A percentile compares a stretch with the other conserved stretches of the same genome.
Conservation (phyloP, 2,888 invertebrate species). For the Tanaodytes sp. region DNA sequence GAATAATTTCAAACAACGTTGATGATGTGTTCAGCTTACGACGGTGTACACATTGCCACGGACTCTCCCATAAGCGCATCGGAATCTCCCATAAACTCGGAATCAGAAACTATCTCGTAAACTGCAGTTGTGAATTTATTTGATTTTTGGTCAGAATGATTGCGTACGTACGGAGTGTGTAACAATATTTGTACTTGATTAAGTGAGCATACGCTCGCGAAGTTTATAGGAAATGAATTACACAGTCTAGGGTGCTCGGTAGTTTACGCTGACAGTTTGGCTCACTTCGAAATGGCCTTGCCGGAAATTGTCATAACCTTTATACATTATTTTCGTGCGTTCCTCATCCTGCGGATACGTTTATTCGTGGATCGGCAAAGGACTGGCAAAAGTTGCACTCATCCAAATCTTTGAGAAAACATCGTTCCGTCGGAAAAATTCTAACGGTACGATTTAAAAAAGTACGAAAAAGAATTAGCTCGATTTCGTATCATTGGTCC, state of each 20-base stretch:
- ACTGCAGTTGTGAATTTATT: conserved; percentile 24
- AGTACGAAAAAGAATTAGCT: too few species aligned
- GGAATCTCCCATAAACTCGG: conserved; percentile 21
- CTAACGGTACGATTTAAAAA: too few species aligned
- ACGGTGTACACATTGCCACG: too few species aligned
- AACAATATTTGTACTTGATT: conserved; percentile 18
- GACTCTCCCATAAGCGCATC: conserved; percentile 17
- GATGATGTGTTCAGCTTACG: too few species aligned
- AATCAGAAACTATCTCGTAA: conserved; percentile 26
- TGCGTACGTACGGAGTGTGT: conserved; percentile 1
- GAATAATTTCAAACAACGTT: too few species aligned
- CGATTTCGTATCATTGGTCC: too few species aligned
- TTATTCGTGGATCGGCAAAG: too few species aligned
- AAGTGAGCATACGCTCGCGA: conserved; percentile 8
- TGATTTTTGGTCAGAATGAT: conserved; percentile 21
- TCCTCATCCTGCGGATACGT: neutral
- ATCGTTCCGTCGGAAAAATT: too few species aligned
- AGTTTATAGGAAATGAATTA: conserved; percentile 19
- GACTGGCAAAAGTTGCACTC: too few species aligned
- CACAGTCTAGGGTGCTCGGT: conserved; percentile 3
- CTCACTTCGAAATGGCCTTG: neutral
- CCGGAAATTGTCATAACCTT: conserved; percentile 13
- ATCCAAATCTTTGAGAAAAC: too few species aligned
- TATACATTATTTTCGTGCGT: conserved; percentile 8
- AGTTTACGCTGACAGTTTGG: conserved; percentile 11